phyloP scores from a whole-genome alignment of 1,140 invertebrate genomes.

The Oppia nitens region DNA sequence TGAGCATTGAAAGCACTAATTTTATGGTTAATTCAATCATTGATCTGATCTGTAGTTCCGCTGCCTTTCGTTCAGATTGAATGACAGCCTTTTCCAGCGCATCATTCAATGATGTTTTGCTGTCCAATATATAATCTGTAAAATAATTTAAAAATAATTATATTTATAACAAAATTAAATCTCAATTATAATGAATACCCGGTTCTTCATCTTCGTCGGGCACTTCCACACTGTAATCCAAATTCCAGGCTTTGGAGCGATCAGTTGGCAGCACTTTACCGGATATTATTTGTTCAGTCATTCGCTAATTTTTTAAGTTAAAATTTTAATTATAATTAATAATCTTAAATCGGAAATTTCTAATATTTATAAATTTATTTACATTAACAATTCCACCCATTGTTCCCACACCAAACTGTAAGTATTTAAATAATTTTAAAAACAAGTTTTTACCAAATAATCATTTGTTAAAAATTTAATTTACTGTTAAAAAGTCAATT shows the following conservation, averaged over 20 bases:
- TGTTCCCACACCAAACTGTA: constrained; percentile 24
- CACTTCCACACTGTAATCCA: constrained; percentile 23
- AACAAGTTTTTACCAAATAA: neutral
- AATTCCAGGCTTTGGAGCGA: constrained; percentile 21
- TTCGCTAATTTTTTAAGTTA: constrained; percentile 18
- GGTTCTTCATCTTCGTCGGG: constrained; percentile 18
- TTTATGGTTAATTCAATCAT: constrained; percentile 23
- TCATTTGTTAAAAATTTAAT: neutral
- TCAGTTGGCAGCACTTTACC: constrained; percentile 23
- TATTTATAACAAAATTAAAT: neutral
- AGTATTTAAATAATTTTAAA: neutral
- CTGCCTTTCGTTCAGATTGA: constrained; percentile 19
- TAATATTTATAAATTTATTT: constrained; percentile 13
- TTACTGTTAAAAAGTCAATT: constrained; percentile 18
- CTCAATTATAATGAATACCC: constrained; percentile 4
- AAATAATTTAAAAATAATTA: neutral
- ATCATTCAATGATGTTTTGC: constrained; percentile 22
- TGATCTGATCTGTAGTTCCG: constrained; percentile 21
- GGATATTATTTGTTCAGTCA: constrained; percentile 23
- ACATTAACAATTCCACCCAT: constrained; percentile 24
- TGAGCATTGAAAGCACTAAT: constrained; percentile 22
- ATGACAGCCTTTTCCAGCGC: constrained; percentile 22
- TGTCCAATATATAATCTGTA: constrained; percentile 24
- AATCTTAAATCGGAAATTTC: neutral
- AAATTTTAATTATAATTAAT: neutral